Evolutionary conservation across 1,140 invertebrate genomes (phyloP), one percentile per base, ranked within the genome.

Genomic region (Lutraria rhynchaena): DNA sequence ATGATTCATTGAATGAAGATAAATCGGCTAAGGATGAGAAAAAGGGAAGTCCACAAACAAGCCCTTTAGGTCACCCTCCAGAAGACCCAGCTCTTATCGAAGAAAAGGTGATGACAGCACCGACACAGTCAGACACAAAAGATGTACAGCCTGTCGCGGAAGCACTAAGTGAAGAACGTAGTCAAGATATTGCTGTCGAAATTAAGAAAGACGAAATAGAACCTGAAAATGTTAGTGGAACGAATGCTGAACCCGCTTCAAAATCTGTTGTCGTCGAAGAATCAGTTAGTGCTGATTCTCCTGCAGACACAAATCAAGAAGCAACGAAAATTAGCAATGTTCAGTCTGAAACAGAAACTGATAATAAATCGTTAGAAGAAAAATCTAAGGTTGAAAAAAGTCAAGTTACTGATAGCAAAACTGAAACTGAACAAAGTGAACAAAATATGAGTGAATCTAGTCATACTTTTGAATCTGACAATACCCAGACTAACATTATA

Each of bases 101-200:
- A 37, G 3, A 63, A 33, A 35, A 51, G 37, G 41, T 24, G 44
- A 29, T 2, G 61, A 49, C 4, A 41, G 63, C 19, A 51, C 71
- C 27, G 46, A 69, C 55, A 37, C 37, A 15, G 22, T 35, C 46
- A 3, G 69, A 73, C 24, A 57, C 27, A 51, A 55, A 24, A 35
- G 22, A 67, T 67, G 85, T n/a, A 73, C 69, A 73, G 55, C 69
- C 51, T 58, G 69, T 37, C n/a, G 69, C 55, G 51, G 19, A 57
- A 57, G 41, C 33, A 57, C 13, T 22, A 24, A 58, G 27, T 44
- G 69, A 19, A 22, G 55, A 41, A n/a, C n/a, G n/a, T n/a, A n/a
- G n/a, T 35, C 35, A 63, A 35, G 22, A n/a, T 13, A 33, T 60
- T 60, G 57, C n/a, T 19, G n/a, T 15, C 24, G 51, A 57, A 35